phyloP scores from a whole-genome alignment of 2,797 vertebrate genomes.

The Bovichtus diacanthus region DNA sequence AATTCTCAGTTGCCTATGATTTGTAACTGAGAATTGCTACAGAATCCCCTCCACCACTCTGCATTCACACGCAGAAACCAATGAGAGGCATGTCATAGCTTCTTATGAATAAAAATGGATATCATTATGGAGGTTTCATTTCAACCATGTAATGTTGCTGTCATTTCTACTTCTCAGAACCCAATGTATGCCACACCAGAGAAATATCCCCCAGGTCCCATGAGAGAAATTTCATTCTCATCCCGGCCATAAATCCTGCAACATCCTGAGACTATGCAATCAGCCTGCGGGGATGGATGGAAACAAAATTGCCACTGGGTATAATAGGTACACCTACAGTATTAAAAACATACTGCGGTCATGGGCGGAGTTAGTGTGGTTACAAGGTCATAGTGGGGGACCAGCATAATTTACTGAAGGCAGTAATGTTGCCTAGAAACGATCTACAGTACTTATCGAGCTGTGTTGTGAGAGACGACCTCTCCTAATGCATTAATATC shows the following conservation, averaged over 20 bases:
- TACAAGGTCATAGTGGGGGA: conserved; percentile 63
- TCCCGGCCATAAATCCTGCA: conserved; percentile 62
- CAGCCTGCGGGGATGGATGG: conserved; percentile 48
- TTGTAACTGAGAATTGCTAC: conserved; percentile 66
- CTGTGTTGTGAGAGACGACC: conserved; percentile 21
- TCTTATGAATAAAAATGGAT: conserved; percentile 78
- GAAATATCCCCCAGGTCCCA: conserved; percentile 75
- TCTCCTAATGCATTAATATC: conserved; percentile 44
- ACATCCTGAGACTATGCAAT: conserved; percentile 74
- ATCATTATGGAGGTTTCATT: conserved; percentile 75
- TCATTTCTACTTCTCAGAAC: conserved; percentile 65
- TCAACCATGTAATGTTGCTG: conserved; percentile 77
- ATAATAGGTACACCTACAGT: conserved; percentile 51
- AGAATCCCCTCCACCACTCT: conserved; percentile 46
- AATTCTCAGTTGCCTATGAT: conserved; percentile 71
- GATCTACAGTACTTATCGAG: conserved; percentile 35
- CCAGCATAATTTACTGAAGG: conserved; percentile 56
- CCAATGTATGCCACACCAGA: conserved; percentile 56
- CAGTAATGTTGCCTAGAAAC: conserved; percentile 47
- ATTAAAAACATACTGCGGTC: conserved; percentile 73
- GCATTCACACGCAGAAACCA: conserved; percentile 56
- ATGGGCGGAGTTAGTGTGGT: conserved; percentile 59
- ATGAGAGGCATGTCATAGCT: conserved; percentile 60
- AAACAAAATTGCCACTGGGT: conserved; percentile 65
- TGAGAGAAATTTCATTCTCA: conserved; percentile 75